Conservation (phyloP, 2,113 vertebrate species). For the Taxidea taxus region DNA sequence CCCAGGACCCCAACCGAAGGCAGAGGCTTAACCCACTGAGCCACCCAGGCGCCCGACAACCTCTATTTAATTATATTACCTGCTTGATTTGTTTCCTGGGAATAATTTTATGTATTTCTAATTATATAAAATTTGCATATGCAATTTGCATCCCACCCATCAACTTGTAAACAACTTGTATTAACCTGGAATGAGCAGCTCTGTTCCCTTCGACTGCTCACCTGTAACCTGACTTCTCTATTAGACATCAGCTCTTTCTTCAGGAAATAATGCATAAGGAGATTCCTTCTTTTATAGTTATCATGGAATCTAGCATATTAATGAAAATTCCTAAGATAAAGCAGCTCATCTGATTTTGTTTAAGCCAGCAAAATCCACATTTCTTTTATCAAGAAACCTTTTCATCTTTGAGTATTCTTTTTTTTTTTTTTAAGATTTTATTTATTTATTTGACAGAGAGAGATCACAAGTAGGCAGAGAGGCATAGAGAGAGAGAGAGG, state of each 20-base stretch:
- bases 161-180: background rate
- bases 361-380: background rate
- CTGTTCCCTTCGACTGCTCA: background rate
- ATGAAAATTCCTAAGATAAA: background rate
- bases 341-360: background rate
- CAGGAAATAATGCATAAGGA: background rate
- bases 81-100: background rate
- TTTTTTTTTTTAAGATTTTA: background rate
- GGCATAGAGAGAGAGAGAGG: background rate
- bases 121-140: background rate
- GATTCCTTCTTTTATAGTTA: background rate
- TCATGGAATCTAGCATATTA: background rate
- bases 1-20: too few species aligned
- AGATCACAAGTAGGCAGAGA: background rate
- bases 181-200: too few species aligned
- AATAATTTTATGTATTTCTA: background rate
- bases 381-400: background rate
- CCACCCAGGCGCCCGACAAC: too few species aligned
- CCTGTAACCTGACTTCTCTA: background rate
- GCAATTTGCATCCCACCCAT: background rate
- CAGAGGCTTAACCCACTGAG: too few species aligned
- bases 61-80: background rate
- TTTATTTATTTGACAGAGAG: background rate
- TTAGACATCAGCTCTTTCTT: background rate
- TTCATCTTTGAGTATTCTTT: background rate